phyloP scores from a whole-genome alignment of 1,140 invertebrate genomes.

The Apis laboriosa region DNA sequence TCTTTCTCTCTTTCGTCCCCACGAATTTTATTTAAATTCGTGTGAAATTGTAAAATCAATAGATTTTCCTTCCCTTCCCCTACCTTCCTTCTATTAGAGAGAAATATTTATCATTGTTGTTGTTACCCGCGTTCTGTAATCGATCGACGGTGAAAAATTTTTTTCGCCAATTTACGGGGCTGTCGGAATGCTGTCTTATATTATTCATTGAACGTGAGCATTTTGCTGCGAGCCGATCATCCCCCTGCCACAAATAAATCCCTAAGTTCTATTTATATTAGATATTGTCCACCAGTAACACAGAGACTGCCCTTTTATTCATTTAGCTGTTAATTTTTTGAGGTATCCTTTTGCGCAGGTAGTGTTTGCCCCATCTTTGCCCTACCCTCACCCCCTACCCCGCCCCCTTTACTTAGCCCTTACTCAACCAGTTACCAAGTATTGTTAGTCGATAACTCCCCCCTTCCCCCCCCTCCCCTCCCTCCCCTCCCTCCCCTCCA shows the following conservation, averaged over 20 bases:
- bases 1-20: too few species aligned
- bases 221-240: slow-evolving; percentile 74
- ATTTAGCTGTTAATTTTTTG: slow-evolving; percentile 52
- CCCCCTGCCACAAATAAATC: slow-evolving; percentile 49
- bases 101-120: too few species aligned
- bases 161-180: slow-evolving; percentile 50
- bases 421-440: slow-evolving; percentile 51
- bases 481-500: too few species aligned
- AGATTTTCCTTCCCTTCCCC: too few species aligned
- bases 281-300: slow-evolving; percentile 46
- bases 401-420: background rate
- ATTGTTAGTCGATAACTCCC: slow-evolving; percentile 58
- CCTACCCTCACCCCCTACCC: slow-evolving; percentile 14
- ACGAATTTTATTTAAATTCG: too few species aligned
- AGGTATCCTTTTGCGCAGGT: slow-evolving; percentile 56
- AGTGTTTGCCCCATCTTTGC: slow-evolving; percentile 60
- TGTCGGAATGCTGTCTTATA: slow-evolving; percentile 61
- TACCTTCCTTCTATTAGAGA: too few species aligned
- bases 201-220: slow-evolving; percentile 71
- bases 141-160: background rate
- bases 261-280: slow-evolving; percentile 33
- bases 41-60: too few species aligned
- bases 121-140: background rate
- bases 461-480: too few species aligned
- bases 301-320: slow-evolving; percentile 41